Base-by-base conservation (phyloP, 1,140 invertebrate genomes). In the Geopemphigus sp. region DNA sequence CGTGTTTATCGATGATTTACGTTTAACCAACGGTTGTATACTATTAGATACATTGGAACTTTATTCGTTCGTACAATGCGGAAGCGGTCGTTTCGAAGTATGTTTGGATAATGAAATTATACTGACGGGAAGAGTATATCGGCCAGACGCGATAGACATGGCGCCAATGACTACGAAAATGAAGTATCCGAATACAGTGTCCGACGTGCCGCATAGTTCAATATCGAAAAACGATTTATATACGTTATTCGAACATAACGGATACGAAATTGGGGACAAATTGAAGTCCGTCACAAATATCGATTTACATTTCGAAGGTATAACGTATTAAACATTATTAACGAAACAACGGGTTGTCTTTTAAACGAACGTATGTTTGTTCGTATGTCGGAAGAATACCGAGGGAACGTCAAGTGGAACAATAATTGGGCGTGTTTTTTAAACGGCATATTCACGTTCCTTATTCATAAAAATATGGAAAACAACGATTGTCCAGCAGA, bases 271-370 rank as follows among this genome's bases (percentile, higher is more conserved):
- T 1, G 72, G 72, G 3, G 54, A 57, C n/a, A 6, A 59, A 6
- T 57, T 57, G 17, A 57, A 39, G 14, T 57, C 32, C 4, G 32
- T 74, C 1, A 59, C 29, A 1, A 74, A 74, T 59, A 74, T 74
- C 24, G 72, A 74, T 45, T 59, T 74, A 57, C 4, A 57, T 74
- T 57, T 57, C 24, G 53, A 59, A 74, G 72, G 72, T 74, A 56
- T 12, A 72, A 39, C 17, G 57, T 8, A 22, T 50, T 50, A 50
- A 14, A 50, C 11, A 50, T 50, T 5, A 50, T 11, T 50, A 12
- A 1, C 12, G 12, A 50, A 19, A 19, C 5, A 17, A 29, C 19
- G 8, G 10, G 22, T 61, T 26, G 19, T 61, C 15, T 29, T 14
- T 17, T 29, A 14, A 64, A 64, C 12, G n/a, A 8, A 32, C n/a